These are phyloP conservation scores for Grammomys surdaster DNA, from an alignment of 2,113 vertebrate species.

Conservation along the genomic window DNA sequence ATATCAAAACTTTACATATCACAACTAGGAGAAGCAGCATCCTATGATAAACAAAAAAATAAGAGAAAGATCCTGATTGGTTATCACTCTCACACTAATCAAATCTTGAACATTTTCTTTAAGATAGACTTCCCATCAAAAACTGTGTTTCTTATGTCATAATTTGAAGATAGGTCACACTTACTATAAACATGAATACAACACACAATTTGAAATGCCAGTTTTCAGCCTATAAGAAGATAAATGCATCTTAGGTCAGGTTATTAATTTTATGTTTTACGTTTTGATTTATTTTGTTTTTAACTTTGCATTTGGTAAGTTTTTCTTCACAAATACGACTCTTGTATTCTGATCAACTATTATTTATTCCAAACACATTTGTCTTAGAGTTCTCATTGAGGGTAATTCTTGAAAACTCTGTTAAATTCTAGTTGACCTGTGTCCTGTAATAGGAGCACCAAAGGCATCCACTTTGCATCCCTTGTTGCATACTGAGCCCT, in stretches of 20 bases:
- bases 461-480: not conserved
- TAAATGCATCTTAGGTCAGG: not conserved
- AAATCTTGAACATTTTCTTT: not conserved
- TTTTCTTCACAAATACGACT: not conserved
- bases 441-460: not conserved
- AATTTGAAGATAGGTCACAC: not conserved
- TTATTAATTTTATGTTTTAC: not conserved
- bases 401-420: not conserved
- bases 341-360: not conserved
- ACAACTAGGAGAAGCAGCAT: no score
- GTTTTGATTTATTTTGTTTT: not conserved
- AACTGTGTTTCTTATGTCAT: not conserved
- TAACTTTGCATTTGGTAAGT: conserved; percentile 21
- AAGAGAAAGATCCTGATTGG: not conserved
- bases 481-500: not conserved
- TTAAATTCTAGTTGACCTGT: not conserved
- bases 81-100: not conserved
- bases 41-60: not conserved
- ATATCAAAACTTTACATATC: not conserved
- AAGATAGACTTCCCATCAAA: not conserved
- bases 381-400: not conserved
- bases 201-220: not conserved
- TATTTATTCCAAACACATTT: not conserved
- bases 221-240: not conserved
- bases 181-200: not conserved